Evolutionary conservation across 2,113 vertebrate species (phyloP).

Genomic region (Antechinus stuartii): DNA sequence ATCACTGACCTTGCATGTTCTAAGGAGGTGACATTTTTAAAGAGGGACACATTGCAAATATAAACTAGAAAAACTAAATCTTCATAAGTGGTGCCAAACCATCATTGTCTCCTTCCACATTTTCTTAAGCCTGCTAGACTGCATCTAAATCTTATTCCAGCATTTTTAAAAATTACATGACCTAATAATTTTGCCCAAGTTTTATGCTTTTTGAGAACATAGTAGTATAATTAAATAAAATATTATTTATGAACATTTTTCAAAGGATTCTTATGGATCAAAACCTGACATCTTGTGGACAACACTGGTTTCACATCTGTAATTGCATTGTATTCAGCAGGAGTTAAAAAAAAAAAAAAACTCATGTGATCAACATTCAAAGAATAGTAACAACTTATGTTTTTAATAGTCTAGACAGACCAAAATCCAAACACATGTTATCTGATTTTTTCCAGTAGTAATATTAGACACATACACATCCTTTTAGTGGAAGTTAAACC

Average conservation of each 20-base stretch:
- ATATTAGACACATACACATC: background rate
- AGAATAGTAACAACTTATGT: background rate
- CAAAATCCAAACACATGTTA: too few species aligned
- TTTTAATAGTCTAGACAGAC: background rate
- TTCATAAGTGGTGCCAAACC: background rate
- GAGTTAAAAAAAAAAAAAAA: background rate
- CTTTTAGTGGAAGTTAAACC: background rate
- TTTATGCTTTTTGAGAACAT: background rate
- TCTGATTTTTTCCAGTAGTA: too few species aligned
- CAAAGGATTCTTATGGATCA: background rate
- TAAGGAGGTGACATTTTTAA: background rate
- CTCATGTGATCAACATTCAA: background rate
- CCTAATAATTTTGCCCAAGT: background rate
- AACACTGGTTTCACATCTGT: background rate
- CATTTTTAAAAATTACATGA: background rate
- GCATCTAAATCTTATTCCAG: background rate
- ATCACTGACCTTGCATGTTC: background rate
- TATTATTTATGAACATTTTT: background rate
- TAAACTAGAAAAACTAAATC: background rate
- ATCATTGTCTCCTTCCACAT: background rate
- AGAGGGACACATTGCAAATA: background rate
- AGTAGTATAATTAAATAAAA: background rate
- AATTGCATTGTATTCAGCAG: background rate
- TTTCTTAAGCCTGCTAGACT: background rate
- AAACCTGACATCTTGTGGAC: constrained; percentile 1